Base-by-base conservation (phyloP, 2,797 vertebrate genomes). In the Borostomias antarcticus region DNA sequence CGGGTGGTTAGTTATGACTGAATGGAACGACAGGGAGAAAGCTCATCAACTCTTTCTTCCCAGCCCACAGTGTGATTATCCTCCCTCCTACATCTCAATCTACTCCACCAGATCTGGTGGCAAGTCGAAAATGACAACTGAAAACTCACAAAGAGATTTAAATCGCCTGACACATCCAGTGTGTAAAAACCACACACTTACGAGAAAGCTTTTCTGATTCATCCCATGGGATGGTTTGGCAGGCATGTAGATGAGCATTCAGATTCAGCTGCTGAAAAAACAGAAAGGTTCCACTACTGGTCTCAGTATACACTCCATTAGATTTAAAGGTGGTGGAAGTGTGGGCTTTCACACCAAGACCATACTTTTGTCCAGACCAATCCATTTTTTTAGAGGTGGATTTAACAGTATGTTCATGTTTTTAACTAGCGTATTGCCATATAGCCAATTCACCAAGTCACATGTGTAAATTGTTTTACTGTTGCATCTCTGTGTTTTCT, bases 1-100 rank as follows among this genome's bases (percentile, higher is more conserved):
- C 50, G 83, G 75, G 80, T 70, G 33, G 60, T 47, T 68, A 83
- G 47, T 80, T 83, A 86, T 86, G 85, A 81, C 77, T 66, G 78
- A 86, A 87, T 75, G 72, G 78, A 76, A 85, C 83, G 69, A 77
- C 73, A 81, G 80, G 73, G 84, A 51, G 50, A 73, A 84, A 51
- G 51, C 71, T 78, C 72, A 69, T 68, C 32, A 7, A 11, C 40
- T 45, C 51, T 58, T 67, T 76, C 45, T 76, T 70, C 70, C 62
- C 40, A 32, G 54, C 66, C 29, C 66, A 54, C 68, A 68, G 15
- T 45, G 52, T 77, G 73, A 77, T 77, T 79, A 62, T 66, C 69
- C 70, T 82, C 69, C 53, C 40, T 73, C 53, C 0, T 45, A 45
- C 15, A 43, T 58, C 69, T 74, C 74, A 65, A 67, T 75, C 68